phyloP scores from a whole-genome alignment of 2,113 vertebrate species.

The Pomatostomus ruficeps region DNA sequence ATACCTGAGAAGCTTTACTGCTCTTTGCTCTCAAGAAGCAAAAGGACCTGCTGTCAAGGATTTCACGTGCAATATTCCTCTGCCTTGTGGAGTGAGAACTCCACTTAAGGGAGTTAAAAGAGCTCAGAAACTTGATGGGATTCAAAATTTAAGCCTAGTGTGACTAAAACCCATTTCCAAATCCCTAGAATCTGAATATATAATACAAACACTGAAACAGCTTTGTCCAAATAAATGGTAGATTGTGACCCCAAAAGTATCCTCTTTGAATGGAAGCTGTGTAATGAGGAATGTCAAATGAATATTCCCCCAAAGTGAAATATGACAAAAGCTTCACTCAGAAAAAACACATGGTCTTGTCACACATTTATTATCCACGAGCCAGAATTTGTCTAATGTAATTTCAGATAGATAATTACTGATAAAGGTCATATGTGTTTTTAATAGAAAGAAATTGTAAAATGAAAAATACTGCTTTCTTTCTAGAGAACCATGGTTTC shows the following conservation, averaged over 20 bases:
- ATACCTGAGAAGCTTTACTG: background rate
- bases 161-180: background rate
- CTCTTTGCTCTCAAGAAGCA: background rate
- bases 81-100: background rate
- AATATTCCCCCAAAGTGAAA: background rate
- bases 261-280: background rate
- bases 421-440: constrained; percentile 1
- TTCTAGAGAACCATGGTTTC: background rate
- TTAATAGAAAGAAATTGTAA: background rate
- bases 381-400: background rate
- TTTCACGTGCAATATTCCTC: background rate
- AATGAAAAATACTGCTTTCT: background rate
- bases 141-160: background rate
- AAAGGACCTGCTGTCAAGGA: background rate
- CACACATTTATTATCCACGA: background rate
- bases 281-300: background rate
- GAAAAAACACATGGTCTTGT: background rate
- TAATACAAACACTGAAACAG: background rate
- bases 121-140: background rate
- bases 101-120: background rate
- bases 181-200: background rate
- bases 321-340: background rate
- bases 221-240: background rate
- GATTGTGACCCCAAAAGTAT: background rate
- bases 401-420: constrained; percentile 6